These are phyloP conservation scores for Habrosyne pyritoides DNA, from an alignment of 2,888 invertebrate species.

Conservation along the genomic window DNA sequence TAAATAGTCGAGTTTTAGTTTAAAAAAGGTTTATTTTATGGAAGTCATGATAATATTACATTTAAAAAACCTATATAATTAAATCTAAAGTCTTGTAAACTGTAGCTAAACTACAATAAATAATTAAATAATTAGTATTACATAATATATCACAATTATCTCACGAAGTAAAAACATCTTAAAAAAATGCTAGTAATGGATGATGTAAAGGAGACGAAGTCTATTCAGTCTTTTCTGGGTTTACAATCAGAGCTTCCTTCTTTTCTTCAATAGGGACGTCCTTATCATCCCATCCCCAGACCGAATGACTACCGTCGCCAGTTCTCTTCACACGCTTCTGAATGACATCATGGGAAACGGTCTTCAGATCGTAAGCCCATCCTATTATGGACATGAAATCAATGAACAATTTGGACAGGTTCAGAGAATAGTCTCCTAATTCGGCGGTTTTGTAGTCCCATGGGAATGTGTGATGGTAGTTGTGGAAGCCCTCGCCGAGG, in stretches of 20 bases:
- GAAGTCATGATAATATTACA: not conserved
- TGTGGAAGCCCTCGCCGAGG: constrained; percentile 93
- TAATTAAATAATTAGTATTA: not conserved
- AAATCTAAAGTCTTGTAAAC: constrained; percentile 3
- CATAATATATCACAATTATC: not conserved
- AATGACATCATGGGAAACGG: constrained; percentile 87
- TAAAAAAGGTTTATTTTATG: not conserved
- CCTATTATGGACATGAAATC: constrained; percentile 92
- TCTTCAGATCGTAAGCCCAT: constrained; percentile 94
- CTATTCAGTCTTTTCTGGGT: constrained; percentile 53
- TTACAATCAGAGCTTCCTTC: constrained; percentile 40
- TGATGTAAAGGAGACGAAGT: not conserved
- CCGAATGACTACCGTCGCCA: constrained; percentile 88
- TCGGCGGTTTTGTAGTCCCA: constrained; percentile 94
- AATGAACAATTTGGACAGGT: constrained; percentile 89
- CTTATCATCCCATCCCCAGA: constrained; percentile 90
- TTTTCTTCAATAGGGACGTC: constrained; percentile 60
- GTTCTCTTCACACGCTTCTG: constrained; percentile 88
- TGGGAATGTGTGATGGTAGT: constrained; percentile 93
- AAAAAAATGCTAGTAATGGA: not conserved
- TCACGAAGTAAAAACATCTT: not conserved
- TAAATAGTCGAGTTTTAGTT: too few relatives aligned
- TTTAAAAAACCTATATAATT: not conserved
- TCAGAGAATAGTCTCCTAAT: constrained; percentile 87
- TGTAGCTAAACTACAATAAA: constrained; percentile 3